Percentiles rank a stretch among this genome's conserved stretches.
Conservation (phyloP, 2,797 vertebrate species). For the Periparus ater region DNA sequence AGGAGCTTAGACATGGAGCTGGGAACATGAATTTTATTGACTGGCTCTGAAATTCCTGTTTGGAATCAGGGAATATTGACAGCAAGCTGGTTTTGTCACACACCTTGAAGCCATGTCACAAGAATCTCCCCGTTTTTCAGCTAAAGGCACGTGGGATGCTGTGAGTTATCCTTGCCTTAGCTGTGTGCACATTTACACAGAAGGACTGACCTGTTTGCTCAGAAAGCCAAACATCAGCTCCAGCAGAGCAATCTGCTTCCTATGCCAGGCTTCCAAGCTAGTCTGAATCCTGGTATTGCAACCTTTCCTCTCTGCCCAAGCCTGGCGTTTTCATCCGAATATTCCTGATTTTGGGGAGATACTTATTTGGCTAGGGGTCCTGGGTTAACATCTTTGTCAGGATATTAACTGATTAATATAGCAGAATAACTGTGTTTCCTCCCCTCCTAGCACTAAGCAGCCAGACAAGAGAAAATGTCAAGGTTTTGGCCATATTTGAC, state of each 20-base stretch:
- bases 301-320: neutral
- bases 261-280: neutral
- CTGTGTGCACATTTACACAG: neutral
- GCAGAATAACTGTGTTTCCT: neutral
- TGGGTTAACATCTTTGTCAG: neutral
- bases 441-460: neutral
- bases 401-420: neutral
- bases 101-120: neutral
- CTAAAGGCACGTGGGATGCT: fast-evolving
- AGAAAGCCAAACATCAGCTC: neutral
- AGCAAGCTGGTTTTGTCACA: neutral
- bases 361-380: neutral
- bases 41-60: neutral
- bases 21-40: neutral
- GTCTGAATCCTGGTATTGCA: neutral
- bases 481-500: neutral
- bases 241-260: neutral
- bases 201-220: neutral
- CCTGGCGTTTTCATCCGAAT: neutral
- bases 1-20: neutral
- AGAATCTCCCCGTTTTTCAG: neutral
- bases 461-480: neutral
- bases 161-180: neutral
- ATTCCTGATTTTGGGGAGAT: neutral
- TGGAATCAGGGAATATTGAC: neutral